Conservation (phyloP, 2,888 invertebrate species). For the Eupithecia tripunctaria region DNA sequence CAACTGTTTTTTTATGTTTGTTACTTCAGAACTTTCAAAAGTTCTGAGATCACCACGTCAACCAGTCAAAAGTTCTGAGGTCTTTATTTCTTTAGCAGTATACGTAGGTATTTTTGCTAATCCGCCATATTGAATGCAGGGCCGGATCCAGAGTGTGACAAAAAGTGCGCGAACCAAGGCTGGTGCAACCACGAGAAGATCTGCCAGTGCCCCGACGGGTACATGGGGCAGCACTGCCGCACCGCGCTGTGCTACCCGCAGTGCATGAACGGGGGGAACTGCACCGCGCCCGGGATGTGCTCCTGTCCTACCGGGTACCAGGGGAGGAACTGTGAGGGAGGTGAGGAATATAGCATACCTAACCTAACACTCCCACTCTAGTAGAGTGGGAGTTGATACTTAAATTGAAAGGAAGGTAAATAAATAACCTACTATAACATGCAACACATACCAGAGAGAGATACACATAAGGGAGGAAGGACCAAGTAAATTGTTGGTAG, state of each 20-base stretch:
- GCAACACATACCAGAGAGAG: no score
- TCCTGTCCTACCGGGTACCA: slow-evolving; percentile 96
- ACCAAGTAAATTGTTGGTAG: no score
- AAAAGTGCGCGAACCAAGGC: slow-evolving; percentile 93
- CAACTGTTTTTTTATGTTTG: no score
- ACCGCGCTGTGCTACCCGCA: slow-evolving; percentile 96
- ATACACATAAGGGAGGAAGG: no score
- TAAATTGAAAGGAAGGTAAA: no score
- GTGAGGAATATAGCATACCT: slow-evolving; percentile 65
- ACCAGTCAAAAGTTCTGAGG: no score
- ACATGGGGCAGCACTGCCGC: slow-evolving; percentile 95
- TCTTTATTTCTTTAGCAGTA: not conserved
- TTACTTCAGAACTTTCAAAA: no score
- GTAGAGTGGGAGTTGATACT: no score
- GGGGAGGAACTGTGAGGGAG: slow-evolving; percentile 95
- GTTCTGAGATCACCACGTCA: no score
- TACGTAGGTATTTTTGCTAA: not conserved
- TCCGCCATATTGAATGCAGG: slow-evolving; percentile 72
- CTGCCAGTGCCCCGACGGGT: slow-evolving; percentile 95
- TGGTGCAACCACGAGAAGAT: slow-evolving; percentile 93
- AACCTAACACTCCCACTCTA: no score
- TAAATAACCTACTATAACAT: no score
- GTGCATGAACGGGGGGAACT: slow-evolving; percentile 96
- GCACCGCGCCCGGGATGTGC: slow-evolving; percentile 94
- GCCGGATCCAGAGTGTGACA: slow-evolving; percentile 95